These are phyloP conservation scores for Dendrolimus houi DNA, from an alignment of 2,888 invertebrate species.

Conservation along the genomic window DNA sequence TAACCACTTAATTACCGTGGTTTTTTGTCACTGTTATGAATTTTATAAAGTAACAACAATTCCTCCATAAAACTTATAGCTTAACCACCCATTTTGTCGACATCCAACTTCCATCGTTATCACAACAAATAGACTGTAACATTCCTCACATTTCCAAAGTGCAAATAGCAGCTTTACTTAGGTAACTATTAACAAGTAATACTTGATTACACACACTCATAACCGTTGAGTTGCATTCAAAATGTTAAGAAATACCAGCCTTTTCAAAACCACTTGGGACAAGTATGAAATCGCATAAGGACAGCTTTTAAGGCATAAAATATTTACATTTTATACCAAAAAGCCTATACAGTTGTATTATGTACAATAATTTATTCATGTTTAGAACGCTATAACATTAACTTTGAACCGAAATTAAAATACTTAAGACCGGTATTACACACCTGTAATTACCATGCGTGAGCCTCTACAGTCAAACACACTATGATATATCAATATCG, in stretches of 20 bases:
- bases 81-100: neutral
- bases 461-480: too few species aligned
- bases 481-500: too few species aligned
- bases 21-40: too few species aligned
- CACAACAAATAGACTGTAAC: constrained; percentile 48
- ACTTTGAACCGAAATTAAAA: too few species aligned
- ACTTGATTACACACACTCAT: neutral
- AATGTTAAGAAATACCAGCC: neutral
- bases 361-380: too few species aligned
- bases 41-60: too few species aligned
- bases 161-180: neutral
- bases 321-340: neutral
- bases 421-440: too few species aligned
- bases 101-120: constrained; percentile 26
- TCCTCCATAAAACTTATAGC: too few species aligned
- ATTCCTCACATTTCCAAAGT: constrained; percentile 27
- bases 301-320: neutral
- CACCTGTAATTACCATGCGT: too few species aligned
- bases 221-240: neutral
- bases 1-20: too few species aligned
- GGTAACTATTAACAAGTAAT: constrained; percentile 8
- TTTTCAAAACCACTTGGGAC: neutral
- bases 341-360: too few species aligned
- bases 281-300: neutral
- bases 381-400: too few species aligned